These are phyloP conservation scores for Eupithecia tripunctaria DNA, from an alignment of 2,888 invertebrate genomes.

Conservation along the genomic window DNA sequence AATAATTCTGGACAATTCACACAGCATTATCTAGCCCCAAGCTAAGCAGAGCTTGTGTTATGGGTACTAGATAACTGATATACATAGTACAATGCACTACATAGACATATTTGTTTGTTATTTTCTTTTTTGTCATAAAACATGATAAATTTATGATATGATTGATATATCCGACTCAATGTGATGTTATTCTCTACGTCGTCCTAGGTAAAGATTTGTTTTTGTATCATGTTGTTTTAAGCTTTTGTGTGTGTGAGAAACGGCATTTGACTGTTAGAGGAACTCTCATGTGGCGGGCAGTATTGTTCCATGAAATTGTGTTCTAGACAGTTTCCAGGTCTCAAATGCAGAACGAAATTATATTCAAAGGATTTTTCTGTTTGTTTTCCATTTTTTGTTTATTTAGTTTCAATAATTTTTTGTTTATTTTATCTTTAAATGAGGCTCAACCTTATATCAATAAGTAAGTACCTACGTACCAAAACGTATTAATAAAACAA, in stretches of 20 bases:
- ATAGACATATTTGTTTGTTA: no score
- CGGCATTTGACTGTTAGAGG: not conserved
- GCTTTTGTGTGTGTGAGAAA: not conserved
- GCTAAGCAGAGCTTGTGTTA: no score
- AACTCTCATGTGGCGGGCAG: not conserved
- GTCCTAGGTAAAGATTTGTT: no score
- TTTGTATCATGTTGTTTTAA: not conserved
- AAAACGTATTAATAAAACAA: not conserved
- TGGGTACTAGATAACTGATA: no score
- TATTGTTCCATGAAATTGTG: not conserved
- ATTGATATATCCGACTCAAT: no score
- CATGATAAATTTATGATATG: no score
- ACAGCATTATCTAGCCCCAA: no score
- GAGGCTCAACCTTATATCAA: not conserved
- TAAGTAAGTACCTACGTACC: not conserved
- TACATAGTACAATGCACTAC: no score
- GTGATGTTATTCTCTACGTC: no score
- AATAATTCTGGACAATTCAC: no score
- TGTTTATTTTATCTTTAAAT: not conserved
- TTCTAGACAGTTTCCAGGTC: not conserved
- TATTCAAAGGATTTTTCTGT: not conserved
- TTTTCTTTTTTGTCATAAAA: no score
- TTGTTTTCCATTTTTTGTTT: not conserved
- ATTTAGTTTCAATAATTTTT: no score
- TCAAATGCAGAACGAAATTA: not conserved